These are phyloP conservation scores for Sebastes oblongus DNA, from an alignment of 2,797 vertebrate species.

Conservation along the genomic window DNA sequence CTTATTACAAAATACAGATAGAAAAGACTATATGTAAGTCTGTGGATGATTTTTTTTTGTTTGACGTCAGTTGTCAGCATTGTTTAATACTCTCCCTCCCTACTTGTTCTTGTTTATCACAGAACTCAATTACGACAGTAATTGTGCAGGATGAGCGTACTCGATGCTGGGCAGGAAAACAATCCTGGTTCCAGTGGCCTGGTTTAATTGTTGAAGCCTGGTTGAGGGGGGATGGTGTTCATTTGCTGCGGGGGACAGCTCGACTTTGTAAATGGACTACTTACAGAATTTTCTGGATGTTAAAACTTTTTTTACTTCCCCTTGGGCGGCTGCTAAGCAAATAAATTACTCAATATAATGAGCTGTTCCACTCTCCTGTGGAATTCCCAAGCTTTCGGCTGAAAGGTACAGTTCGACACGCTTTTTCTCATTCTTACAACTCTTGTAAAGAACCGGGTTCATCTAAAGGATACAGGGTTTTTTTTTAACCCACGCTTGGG, in stretches of 20 bases:
- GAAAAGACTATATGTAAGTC: neutral
- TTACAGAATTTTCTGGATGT: conserved; percentile 77
- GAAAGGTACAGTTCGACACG: conserved; percentile 66
- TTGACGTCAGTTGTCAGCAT: neutral
- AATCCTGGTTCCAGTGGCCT: conserved; percentile 57
- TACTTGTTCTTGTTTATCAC: conserved; percentile 22
- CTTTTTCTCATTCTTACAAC: conserved; percentile 51
- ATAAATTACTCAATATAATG: conserved; percentile 79
- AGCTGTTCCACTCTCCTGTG: conserved; percentile 61
- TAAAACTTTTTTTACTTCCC: conserved; percentile 71
- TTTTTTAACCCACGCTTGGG: conserved; percentile 28
- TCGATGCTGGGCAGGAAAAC: conserved; percentile 56
- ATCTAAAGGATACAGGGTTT: conserved; percentile 68
- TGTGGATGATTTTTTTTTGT: neutral
- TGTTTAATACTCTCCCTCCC: conserved; percentile 3
- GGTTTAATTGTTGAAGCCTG: conserved; percentile 62
- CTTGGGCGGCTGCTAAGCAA: conserved; percentile 72
- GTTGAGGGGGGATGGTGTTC: conserved; percentile 48
- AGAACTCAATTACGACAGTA: conserved; percentile 39
- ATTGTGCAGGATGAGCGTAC: conserved; percentile 48
- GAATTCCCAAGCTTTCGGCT: conserved; percentile 63
- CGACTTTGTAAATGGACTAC: conserved; percentile 75
- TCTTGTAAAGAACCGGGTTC: conserved; percentile 71
- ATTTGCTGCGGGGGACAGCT: conserved; percentile 69
- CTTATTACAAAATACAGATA: neutral